Evolutionary conservation across 2,113 vertebrate genomes (phyloP).

Genomic region (Verasper variegatus): DNA sequence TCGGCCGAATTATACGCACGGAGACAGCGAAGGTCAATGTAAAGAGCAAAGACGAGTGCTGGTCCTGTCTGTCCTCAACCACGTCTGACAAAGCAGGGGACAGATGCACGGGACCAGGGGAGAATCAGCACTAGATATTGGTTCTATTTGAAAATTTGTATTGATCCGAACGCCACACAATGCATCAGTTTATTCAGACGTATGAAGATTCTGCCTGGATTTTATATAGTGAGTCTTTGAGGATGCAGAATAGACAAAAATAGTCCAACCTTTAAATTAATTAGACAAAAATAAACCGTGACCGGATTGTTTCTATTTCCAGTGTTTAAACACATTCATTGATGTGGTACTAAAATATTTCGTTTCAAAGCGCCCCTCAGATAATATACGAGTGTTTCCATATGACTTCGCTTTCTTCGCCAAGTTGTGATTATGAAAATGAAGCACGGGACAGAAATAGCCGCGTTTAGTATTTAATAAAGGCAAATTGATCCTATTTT

Average conservation of each 20-base stretch:
- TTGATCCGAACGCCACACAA: background rate
- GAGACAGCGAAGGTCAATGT: constrained; percentile 76
- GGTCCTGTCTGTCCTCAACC: constrained; percentile 22
- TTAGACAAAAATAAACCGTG: background rate
- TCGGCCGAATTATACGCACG: constrained; percentile 48
- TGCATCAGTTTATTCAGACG: background rate
- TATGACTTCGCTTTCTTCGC: too few species aligned
- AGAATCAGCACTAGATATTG: background rate
- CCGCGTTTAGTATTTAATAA: background rate
- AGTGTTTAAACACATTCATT: background rate
- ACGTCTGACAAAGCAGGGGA: constrained; percentile 13
- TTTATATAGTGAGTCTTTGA: background rate
- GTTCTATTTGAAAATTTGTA: background rate
- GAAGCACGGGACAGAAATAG: background rate
- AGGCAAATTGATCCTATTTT: background rate
- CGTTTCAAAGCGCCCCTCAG: background rate
- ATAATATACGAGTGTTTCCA: background rate
- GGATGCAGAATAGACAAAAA: background rate
- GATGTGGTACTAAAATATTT: background rate
- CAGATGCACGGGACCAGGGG: background rate
- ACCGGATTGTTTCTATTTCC: background rate
- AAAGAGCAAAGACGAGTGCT: constrained; percentile 60
- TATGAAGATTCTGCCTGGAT: background rate
- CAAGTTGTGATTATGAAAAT: background rate
- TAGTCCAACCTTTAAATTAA: too few species aligned